These are phyloP conservation scores for Mactromeris polynyma DNA, from an alignment of 2,888 invertebrate species.

Conservation along the genomic window DNA sequence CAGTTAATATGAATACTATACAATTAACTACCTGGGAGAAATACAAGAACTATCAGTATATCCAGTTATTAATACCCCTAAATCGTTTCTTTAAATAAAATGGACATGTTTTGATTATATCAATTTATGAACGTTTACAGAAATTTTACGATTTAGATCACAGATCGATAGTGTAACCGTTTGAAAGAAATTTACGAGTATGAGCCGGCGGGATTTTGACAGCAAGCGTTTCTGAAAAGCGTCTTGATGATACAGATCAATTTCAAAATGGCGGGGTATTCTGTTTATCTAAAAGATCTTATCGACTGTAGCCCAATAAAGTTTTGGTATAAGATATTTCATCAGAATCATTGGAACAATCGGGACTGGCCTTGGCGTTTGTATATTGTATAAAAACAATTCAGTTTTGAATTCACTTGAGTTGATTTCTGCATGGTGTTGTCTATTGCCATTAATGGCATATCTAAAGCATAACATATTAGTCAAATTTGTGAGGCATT, in stretches of 20 bases:
- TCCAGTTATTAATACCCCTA: conserved; percentile 9
- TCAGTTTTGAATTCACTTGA: no score
- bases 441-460: no score
- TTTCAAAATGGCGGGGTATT: conserved; percentile 41
- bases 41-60: neutral
- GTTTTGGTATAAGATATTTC: conserved; percentile 19
- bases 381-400: no score
- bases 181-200: conserved; percentile 48
- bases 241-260: conserved; percentile 42
- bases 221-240: conserved; percentile 43
- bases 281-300: conserved; percentile 32
- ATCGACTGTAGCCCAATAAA: conserved; percentile 34
- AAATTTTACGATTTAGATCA: conserved; percentile 40
- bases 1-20: neutral
- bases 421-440: no score
- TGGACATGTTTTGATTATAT: conserved; percentile 44
- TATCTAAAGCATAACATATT: no score
- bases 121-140: conserved; percentile 36
- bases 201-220: conserved; percentile 39
- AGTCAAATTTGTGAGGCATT: no score
- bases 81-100: conserved; percentile 46
- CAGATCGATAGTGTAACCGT: conserved; percentile 37
- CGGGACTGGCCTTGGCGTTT: neutral
- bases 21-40: neutral
- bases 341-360: conserved; percentile 1